Evolutionary conservation across 2,113 vertebrate species (phyloP).

Genomic region (Gymnorhina tibicen): DNA sequence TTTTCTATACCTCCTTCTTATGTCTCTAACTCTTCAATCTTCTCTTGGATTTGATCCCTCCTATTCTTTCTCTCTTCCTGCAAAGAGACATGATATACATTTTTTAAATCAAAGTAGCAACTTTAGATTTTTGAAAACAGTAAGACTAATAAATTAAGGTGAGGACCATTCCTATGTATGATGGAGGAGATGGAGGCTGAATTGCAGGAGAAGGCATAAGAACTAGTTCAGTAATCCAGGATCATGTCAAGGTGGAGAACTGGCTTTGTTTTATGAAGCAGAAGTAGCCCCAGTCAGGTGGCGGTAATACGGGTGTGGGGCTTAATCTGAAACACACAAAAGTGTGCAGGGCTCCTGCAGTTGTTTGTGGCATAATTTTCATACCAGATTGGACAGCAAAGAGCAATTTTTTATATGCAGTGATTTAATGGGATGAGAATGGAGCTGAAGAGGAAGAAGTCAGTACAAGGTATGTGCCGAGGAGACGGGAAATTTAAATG

Average conservation of each 20-base stretch:
- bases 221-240: background rate
- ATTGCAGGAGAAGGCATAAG: background rate
- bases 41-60: background rate
- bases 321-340: background rate
- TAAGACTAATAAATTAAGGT: background rate
- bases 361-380: background rate
- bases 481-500: background rate
- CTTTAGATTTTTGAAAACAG: background rate
- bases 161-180: background rate
- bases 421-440: background rate
- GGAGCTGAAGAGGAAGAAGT: background rate
- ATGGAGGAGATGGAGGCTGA: background rate
- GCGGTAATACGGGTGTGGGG: background rate
- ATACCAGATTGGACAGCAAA: background rate
- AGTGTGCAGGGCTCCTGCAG: background rate
- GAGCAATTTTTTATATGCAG: background rate
- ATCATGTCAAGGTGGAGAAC: background rate
- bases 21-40: background rate
- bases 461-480: background rate
- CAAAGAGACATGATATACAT: rapidly evolving
- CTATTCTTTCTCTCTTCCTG: background rate
- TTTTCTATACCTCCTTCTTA: background rate
- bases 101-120: background rate
- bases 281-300: background rate
- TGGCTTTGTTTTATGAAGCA: background rate